These are phyloP conservation scores for Syngnathus scovelli DNA, from an alignment of 2,113 vertebrate genomes.

Conservation along the genomic window DNA sequence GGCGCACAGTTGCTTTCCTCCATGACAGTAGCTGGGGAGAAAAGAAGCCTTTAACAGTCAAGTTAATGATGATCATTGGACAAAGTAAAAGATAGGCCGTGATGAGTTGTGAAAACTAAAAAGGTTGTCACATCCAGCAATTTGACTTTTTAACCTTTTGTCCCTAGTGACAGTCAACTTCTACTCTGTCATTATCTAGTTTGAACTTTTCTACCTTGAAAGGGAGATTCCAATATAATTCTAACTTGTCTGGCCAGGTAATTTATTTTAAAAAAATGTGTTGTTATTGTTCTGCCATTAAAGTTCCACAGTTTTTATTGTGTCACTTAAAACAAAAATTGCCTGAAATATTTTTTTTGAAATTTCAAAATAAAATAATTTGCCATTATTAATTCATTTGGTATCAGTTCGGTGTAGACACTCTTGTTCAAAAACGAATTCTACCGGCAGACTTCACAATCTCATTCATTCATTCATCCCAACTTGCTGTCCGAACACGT, in stretches of 20 bases:
- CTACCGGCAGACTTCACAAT: conserved; percentile 9
- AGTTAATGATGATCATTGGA: neutral
- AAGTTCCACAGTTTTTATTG: too few species aligned
- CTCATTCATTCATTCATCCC: conserved; percentile 3
- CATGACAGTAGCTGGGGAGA: neutral
- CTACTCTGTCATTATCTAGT: neutral
- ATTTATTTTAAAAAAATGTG: too few species aligned
- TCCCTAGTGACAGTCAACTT: neutral
- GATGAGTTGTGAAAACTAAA: neutral
- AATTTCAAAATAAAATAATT: too few species aligned
- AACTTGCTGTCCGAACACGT: neutral
- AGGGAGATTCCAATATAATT: too few species aligned
- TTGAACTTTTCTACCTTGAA: too few species aligned
- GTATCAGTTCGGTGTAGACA: neutral
- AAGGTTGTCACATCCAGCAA: neutral
- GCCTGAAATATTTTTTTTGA: too few species aligned
- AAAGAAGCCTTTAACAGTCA: neutral
- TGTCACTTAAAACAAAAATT: too few species aligned
- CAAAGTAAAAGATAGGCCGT: neutral
- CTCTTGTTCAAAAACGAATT: neutral
- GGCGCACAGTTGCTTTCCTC: neutral
- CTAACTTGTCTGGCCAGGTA: too few species aligned
- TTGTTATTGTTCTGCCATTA: too few species aligned
- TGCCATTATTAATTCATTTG: neutral
- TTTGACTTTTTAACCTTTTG: neutral